Percentiles rank a stretch among this genome's conserved stretches.
These are phyloP conservation scores for Pocillopora meandrina DNA, from an alignment of 92 coral and sea anemone species.

Conservation along the genomic window DNA sequence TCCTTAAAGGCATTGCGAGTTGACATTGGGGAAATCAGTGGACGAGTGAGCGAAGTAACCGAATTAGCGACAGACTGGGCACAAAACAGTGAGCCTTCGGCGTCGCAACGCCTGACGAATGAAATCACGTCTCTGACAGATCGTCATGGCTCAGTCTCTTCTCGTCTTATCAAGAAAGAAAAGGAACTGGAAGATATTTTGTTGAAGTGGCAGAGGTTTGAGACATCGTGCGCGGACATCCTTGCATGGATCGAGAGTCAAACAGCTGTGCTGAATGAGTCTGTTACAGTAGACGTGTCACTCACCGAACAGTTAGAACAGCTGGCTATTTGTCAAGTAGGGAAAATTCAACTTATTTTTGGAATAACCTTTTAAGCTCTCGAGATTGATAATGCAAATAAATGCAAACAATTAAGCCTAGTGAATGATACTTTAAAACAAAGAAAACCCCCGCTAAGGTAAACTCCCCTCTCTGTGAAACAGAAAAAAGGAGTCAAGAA, in stretches of 20 bases:
- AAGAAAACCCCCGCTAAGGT: too few relatives aligned
- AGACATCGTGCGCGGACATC: constrained; percentile 82
- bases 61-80: constrained; percentile 85
- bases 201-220: constrained; percentile 77
- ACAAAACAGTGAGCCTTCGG: constrained; percentile 76
- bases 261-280: constrained; percentile 60
- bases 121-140: constrained; percentile 67
- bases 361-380: too few relatives aligned
- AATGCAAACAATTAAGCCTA: too few relatives aligned
- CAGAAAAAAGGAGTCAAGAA: too few relatives aligned
- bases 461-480: too few relatives aligned
- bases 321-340: constrained; percentile 83
- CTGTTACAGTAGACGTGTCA: constrained; percentile 63
- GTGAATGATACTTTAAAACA: too few relatives aligned
- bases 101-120: constrained; percentile 69
- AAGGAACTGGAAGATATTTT: constrained; percentile 61
- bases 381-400: too few relatives aligned
- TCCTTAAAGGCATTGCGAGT: constrained; percentile 52
- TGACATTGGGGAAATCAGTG: constrained; percentile 68
- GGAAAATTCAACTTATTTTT: neutral
- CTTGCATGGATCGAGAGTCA: constrained; percentile 85
- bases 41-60: constrained; percentile 72
- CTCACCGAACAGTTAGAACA: constrained; percentile 81
- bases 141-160: constrained; percentile 62
- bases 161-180: constrained; percentile 64